Conservation (phyloP, 1,140 invertebrate genomes). For the Ips typographus region DNA sequence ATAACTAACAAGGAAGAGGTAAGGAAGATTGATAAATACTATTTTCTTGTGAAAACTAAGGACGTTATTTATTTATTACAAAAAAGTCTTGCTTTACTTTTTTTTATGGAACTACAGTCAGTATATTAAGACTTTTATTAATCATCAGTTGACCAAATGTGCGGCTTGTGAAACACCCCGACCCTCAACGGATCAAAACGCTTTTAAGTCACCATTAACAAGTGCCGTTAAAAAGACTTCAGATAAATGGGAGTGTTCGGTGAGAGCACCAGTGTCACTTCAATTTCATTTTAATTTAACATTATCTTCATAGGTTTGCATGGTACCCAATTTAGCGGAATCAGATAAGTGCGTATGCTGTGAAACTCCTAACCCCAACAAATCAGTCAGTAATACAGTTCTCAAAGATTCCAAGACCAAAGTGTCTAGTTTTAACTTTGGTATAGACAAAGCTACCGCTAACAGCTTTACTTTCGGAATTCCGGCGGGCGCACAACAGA, state of each 20-base stretch:
- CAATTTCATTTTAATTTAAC: constrained; percentile 5
- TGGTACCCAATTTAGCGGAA: constrained; percentile 58
- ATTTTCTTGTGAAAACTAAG: too few relatives aligned
- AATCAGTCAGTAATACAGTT: not conserved
- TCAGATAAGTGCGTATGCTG: constrained; percentile 57
- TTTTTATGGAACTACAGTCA: too few relatives aligned
- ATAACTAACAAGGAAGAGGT: constrained; percentile 58
- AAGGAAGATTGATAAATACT: too few relatives aligned
- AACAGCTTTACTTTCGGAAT: constrained; percentile 42
- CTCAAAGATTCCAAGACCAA: not conserved
- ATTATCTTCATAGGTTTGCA: constrained; percentile 49
- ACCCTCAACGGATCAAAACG: not conserved
- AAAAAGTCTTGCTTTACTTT: too few relatives aligned
- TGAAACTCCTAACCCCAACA: constrained; percentile 50
- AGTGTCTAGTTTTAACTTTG: constrained; percentile 51
- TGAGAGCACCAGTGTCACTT: not conserved
- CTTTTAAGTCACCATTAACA: constrained; percentile 33
- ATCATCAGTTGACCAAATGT: constrained; percentile 53
- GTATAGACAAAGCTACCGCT: constrained; percentile 50
- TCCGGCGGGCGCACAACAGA: not conserved
- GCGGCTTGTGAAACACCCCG: constrained; percentile 59
- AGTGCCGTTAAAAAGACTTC: too few relatives aligned
- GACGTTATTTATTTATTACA: too few relatives aligned
- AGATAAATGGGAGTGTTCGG: constrained; percentile 49
- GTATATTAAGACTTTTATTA: too few relatives aligned